Conservation (phyloP, 1,140 invertebrate genomes). For the Mercenaria mercenaria region DNA sequence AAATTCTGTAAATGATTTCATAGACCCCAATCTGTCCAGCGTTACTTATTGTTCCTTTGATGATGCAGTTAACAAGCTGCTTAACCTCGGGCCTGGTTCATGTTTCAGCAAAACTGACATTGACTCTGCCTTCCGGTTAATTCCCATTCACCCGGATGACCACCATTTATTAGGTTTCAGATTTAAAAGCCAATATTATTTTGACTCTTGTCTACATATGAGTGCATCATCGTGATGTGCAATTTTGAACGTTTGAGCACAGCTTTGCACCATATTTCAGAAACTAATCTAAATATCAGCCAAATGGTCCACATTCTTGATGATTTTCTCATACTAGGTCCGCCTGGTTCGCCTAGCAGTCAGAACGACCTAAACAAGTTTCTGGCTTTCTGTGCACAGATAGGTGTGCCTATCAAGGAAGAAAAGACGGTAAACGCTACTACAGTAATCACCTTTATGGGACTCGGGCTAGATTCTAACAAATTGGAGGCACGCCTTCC, state of each 20-base stretch:
- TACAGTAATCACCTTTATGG: too few species aligned
- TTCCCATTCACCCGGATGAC: slow-evolving; percentile 46
- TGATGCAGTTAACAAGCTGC: not conserved
- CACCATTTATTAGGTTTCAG: slow-evolving; percentile 26
- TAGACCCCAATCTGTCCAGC: slow-evolving; percentile 10
- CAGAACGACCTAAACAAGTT: not conserved
- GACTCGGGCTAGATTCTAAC: too few species aligned
- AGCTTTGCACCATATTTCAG: not conserved
- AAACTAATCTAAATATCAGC: not conserved
- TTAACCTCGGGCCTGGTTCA: not conserved
- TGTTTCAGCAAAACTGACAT: slow-evolving; percentile 22
- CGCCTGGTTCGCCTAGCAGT: too few species aligned
- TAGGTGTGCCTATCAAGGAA: too few species aligned
- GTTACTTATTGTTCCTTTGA: slow-evolving; percentile 36
- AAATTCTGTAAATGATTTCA: slow-evolving; percentile 45
- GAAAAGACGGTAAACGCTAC: too few species aligned
- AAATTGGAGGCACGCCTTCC: too few species aligned
- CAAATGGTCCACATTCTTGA: not conserved
- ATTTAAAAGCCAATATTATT: slow-evolving; percentile 35
- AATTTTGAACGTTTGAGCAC: slow-evolving; percentile 42
- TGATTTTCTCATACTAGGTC: not conserved
- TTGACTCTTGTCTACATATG: slow-evolving; percentile 28
- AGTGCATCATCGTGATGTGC: slow-evolving; percentile 23
- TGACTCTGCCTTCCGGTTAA: slow-evolving; percentile 8
- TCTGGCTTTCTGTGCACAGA: too few species aligned